Evolutionary conservation across 2,888 invertebrate genomes (phyloP).

Genomic region (Leucophenga montana): DNA sequence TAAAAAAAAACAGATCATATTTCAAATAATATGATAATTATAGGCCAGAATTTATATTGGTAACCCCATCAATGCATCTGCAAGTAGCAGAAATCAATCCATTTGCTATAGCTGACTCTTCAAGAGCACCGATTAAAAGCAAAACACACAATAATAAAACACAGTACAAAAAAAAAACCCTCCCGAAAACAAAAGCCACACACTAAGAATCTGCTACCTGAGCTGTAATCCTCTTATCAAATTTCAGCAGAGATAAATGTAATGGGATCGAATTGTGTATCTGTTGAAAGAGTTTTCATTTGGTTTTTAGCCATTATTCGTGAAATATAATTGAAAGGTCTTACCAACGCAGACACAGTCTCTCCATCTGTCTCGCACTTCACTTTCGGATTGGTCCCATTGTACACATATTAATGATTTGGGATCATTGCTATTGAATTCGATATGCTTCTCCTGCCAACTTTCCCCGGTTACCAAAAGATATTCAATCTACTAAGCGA

Average conservation of each 20-base stretch:
- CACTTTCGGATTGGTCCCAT: neutral
- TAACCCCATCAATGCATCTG: neutral
- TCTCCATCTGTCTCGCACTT: constrained; percentile 1
- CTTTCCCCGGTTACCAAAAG: too few relatives aligned
- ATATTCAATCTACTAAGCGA: too few relatives aligned
- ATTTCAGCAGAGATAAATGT: constrained; percentile 35
- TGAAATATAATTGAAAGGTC: neutral
- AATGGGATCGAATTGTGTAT: neutral
- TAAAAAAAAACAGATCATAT: neutral
- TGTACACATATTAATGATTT: neutral
- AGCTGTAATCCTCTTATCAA: constrained; percentile 48
- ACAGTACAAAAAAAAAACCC: neutral
- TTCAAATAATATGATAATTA: neutral
- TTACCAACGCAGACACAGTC: neutral
- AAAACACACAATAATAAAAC: neutral
- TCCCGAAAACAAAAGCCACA: constrained; percentile 38
- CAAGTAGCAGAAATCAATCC: neutral
- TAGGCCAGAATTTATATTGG: too few relatives aligned
- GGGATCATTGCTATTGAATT: neutral
- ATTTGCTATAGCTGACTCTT: neutral
- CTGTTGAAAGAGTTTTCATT: neutral
- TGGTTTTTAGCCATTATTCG: neutral
- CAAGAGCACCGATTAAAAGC: constrained; percentile 1
- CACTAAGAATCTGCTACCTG: constrained; percentile 47
- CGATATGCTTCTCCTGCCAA: neutral